phyloP scores from a whole-genome alignment of 2,888 invertebrate species.

The Mimas tiliae region DNA sequence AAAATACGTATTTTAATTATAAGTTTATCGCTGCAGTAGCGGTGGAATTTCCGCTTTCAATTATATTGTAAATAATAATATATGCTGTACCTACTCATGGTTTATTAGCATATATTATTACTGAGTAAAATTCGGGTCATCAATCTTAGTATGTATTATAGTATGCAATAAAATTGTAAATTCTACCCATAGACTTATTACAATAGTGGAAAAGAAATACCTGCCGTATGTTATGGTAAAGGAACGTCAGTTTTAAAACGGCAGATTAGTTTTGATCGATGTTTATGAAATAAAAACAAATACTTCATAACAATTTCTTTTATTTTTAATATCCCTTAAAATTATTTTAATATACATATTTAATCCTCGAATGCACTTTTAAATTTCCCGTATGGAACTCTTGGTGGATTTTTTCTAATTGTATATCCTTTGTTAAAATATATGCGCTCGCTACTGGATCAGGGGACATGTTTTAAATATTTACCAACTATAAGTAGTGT shows the following conservation, averaged over 20 bases:
- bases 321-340: too few relatives aligned
- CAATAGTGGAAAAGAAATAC: background rate
- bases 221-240: background rate
- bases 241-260: background rate
- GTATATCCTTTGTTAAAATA: too few relatives aligned
- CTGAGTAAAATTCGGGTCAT: background rate
- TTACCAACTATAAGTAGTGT: too few relatives aligned
- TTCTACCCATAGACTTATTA: background rate
- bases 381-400: too few relatives aligned
- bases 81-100: slow-evolving; percentile 6
- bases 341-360: too few relatives aligned
- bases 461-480: too few relatives aligned
- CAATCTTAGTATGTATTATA: background rate
- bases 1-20: background rate
- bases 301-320: slow-evolving; percentile 33
- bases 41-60: background rate
- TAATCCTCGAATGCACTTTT: too few relatives aligned
- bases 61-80: background rate
- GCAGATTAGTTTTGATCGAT: slow-evolving; percentile 37
- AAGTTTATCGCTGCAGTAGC: background rate
- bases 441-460: too few relatives aligned
- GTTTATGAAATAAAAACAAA: slow-evolving; percentile 37
- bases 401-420: too few relatives aligned
- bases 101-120: background rate
- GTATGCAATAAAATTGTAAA: slow-evolving; percentile 10